phyloP scores from a whole-genome alignment of 2,113 vertebrate genomes.

The Tenebrosternarchus preto region DNA sequence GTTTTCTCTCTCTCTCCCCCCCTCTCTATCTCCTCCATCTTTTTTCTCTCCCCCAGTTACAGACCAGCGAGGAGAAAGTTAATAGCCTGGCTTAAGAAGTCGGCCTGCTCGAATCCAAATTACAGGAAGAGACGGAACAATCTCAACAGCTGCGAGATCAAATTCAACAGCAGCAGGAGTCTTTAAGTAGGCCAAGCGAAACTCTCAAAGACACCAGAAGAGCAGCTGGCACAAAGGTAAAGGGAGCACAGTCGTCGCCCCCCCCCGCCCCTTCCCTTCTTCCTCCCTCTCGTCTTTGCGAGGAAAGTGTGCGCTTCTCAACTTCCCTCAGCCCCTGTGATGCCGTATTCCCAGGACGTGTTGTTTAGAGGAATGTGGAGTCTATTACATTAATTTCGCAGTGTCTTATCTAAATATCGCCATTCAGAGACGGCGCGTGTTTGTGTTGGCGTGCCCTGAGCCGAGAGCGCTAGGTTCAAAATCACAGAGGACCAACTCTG shows the following conservation, averaged over 20 bases:
- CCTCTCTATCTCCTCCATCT: slow-evolving; percentile 46
- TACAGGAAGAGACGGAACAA: slow-evolving; percentile 61
- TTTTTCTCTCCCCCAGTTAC: slow-evolving; percentile 61
- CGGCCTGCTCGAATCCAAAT: slow-evolving; percentile 60
- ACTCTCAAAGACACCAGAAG: slow-evolving; percentile 57
- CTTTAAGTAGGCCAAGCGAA: slow-evolving; percentile 59
- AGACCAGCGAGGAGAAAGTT: slow-evolving; percentile 55
- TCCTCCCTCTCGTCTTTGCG: not conserved
- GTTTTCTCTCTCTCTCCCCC: not conserved
- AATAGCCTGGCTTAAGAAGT: slow-evolving; percentile 57
- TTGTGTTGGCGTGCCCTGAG: slow-evolving; percentile 47
- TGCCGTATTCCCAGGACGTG: slow-evolving; percentile 50
- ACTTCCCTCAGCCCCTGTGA: slow-evolving; percentile 45
- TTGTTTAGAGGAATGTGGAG: slow-evolving; percentile 49
- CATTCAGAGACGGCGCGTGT: slow-evolving; percentile 48
- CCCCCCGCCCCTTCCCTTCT: not conserved
- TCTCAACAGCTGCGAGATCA: slow-evolving; percentile 67
- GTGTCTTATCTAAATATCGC: slow-evolving; percentile 52
- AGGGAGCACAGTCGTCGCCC: slow-evolving; percentile 20
- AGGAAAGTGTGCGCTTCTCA: slow-evolving; percentile 37
- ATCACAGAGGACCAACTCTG: slow-evolving; percentile 49
- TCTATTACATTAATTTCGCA: slow-evolving; percentile 51
- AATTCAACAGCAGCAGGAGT: slow-evolving; percentile 62
- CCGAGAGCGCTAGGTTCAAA: slow-evolving; percentile 39
- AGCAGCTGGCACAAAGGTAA: slow-evolving; percentile 69